Evolutionary conservation across 2,888 invertebrate species (phyloP).

Genomic region (Dendrolimus houi): DNA sequence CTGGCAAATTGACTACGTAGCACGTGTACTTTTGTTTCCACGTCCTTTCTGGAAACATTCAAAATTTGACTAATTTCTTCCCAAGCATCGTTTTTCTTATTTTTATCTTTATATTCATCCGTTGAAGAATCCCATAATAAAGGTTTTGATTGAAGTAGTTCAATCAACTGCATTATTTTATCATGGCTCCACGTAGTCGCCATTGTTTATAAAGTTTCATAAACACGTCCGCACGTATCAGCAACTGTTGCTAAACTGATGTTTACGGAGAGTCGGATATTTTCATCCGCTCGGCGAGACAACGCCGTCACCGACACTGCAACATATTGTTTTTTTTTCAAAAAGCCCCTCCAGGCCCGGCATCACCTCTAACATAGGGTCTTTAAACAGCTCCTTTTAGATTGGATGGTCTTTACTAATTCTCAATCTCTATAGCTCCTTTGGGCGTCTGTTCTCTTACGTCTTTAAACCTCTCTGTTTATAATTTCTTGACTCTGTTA

Average conservation of each 20-base stretch:
- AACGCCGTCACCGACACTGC: too few relatives aligned
- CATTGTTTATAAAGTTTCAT: not conserved
- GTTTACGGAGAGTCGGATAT: not conserved
- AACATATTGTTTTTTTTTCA: too few relatives aligned
- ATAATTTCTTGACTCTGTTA: too few relatives aligned
- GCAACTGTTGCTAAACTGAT: not conserved
- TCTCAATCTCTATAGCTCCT: too few relatives aligned
- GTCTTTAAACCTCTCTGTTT: too few relatives aligned
- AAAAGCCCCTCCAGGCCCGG: too few relatives aligned
- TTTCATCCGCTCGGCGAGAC: too few relatives aligned
- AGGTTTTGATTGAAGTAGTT: not conserved
- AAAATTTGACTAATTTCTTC: slow-evolving; percentile 12
- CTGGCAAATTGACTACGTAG: slow-evolving; percentile 14
- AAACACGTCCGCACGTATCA: not conserved
- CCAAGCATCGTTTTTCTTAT: slow-evolving; percentile 7
- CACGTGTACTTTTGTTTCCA: slow-evolving; percentile 14
- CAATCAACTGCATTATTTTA: not conserved
- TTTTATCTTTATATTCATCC: not conserved
- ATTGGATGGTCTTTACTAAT: too few relatives aligned
- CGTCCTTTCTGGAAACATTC: slow-evolving; percentile 11
- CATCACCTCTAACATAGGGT: too few relatives aligned
- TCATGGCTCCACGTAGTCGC: not conserved
- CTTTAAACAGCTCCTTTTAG: too few relatives aligned
- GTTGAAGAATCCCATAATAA: not conserved
- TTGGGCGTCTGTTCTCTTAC: too few relatives aligned